These are phyloP conservation scores for Acleris sparsana DNA, from an alignment of 2,888 invertebrate genomes.

Conservation along the genomic window DNA sequence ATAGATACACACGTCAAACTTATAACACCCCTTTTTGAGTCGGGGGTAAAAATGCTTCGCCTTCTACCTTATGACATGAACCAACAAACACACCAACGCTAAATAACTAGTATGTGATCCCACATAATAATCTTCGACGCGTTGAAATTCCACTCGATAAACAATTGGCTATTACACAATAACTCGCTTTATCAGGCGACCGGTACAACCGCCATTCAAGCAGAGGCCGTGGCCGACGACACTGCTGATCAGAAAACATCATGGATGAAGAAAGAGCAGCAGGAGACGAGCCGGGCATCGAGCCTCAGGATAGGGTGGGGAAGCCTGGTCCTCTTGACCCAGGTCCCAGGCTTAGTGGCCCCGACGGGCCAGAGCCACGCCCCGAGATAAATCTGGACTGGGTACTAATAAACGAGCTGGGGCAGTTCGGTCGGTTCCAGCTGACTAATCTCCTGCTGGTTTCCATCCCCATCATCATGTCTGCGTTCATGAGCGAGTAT, in stretches of 20 bases:
- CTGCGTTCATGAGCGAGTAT: slow-evolving; percentile 86
- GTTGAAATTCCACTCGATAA: too few species aligned
- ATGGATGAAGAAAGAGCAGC: slow-evolving; percentile 26
- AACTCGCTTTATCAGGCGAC: too few species aligned
- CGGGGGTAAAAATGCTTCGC: too few species aligned
- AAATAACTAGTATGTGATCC: too few species aligned
- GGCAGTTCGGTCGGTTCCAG: slow-evolving; percentile 87
- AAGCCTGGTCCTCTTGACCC: background rate
- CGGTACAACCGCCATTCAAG: background rate
- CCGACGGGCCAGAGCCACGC: background rate
- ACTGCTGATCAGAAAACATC: background rate
- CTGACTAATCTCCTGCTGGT: slow-evolving; percentile 83
- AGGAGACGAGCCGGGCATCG: background rate
- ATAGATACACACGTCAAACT: too few species aligned
- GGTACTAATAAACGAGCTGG: slow-evolving; percentile 79
- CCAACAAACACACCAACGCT: too few species aligned
- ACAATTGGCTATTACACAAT: too few species aligned
- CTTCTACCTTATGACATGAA: too few species aligned
- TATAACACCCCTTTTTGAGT: too few species aligned
- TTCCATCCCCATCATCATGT: slow-evolving; percentile 85
- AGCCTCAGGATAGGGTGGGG: too few species aligned
- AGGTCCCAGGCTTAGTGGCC: background rate
- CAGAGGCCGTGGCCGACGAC: slow-evolving; percentile 11
- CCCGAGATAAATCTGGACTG: slow-evolving; percentile 69
- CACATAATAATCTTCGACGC: too few species aligned